These are phyloP conservation scores for Dynastes tityus DNA, from an alignment of 2,888 invertebrate species.

Conservation along the genomic window DNA sequence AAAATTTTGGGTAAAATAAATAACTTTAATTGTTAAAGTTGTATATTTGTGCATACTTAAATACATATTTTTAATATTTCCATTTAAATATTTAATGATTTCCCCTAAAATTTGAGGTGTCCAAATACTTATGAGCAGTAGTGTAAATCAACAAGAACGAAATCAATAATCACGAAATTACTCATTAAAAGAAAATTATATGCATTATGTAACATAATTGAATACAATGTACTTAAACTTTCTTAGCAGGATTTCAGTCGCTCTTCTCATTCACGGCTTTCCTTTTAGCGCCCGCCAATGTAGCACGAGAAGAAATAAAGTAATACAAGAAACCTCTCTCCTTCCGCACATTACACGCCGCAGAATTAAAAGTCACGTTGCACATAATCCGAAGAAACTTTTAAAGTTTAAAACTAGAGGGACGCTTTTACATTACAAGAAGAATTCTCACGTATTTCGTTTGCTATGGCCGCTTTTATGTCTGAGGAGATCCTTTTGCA, in stretches of 20 bases:
- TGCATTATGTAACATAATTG: no score
- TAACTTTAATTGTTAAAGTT: no score
- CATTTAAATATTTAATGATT: no score
- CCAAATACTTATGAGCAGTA: no score
- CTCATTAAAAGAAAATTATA: no score
- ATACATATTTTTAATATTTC: no score
- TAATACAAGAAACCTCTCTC: background rate
- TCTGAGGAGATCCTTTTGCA: conserved; percentile 33
- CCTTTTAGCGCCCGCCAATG: conserved; percentile 2
- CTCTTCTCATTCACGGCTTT: no score
- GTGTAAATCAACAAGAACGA: no score
- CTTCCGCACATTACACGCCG: background rate
- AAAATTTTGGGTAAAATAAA: no score
- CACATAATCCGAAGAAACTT: conserved; percentile 21
- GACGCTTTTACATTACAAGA: conserved; percentile 24
- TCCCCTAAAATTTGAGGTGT: no score
- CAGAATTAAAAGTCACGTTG: background rate
- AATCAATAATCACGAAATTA: no score
- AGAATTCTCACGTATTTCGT: conserved; percentile 29
- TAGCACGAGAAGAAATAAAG: conserved; percentile 1
- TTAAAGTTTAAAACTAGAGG: conserved; percentile 27
- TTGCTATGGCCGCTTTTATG: conserved; percentile 12
- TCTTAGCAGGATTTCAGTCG: background rate
- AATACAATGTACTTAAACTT: background rate
- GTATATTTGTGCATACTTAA: no score